phyloP scores from a whole-genome alignment of 53 echinoderm and acorn worm species.

The Holothuria scabra region DNA sequence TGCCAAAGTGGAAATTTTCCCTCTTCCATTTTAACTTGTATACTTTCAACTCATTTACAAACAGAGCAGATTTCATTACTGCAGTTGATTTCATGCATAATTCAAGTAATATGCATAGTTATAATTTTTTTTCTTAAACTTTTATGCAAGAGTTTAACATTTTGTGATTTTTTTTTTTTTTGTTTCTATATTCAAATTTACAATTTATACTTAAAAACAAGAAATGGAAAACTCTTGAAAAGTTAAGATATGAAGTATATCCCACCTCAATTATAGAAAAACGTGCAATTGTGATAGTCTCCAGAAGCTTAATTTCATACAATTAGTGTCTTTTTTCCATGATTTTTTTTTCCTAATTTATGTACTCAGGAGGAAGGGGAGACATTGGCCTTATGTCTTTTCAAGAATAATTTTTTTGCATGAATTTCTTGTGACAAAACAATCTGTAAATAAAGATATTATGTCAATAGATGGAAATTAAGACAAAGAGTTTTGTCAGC shows the following conservation, averaged over 20 bases:
- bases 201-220: conserved; percentile 9
- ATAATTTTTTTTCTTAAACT: background rate
- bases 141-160: conserved; percentile 5
- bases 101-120: conserved; percentile 40
- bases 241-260: conserved; percentile 12
- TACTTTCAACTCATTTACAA: conserved; percentile 23
- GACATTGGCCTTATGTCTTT: conserved; percentile 18
- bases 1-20: background rate
- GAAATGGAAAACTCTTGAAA: background rate
- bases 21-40: conserved; percentile 2
- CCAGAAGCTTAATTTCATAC: conserved; percentile 39
- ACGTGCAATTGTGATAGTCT: conserved; percentile 34
- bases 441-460: no score
- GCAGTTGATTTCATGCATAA: conserved; percentile 22
- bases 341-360: conserved; percentile 25
- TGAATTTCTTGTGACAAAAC: no score
- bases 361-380: conserved; percentile 41
- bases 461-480: no score
- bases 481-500: no score
- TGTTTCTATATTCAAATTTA: conserved; percentile 3
- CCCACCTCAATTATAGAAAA: conserved; percentile 51
- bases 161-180: no score
- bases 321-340: conserved; percentile 7
- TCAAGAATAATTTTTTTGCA: conserved; percentile 1
- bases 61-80: background rate